These are phyloP conservation scores for Troides helena DNA, from an alignment of 2,888 invertebrate genomes.

Conservation along the genomic window DNA sequence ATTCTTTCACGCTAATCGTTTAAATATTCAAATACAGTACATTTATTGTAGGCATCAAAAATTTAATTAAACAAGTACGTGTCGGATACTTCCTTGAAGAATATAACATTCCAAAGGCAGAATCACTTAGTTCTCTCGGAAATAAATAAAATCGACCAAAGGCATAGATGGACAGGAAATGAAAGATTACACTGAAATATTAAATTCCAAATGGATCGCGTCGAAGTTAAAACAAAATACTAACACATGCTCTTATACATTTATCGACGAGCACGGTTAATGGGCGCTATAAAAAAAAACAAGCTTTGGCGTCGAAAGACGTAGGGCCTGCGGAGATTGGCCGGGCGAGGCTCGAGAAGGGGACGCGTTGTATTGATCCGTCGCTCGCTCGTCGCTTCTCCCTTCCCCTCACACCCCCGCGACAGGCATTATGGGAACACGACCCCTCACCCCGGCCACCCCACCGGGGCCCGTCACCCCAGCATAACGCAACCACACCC, in stretches of 20 bases:
- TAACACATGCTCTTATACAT: conserved; percentile 73
- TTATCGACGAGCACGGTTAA: conserved; percentile 74
- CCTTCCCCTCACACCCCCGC: conserved; percentile 46
- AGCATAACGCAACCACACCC: conserved; percentile 73
- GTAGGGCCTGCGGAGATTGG: conserved; percentile 76
- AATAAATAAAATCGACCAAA: not conserved
- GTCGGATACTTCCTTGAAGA: too few relatives aligned
- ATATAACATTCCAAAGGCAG: too few relatives aligned
- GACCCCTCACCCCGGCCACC: conserved; percentile 51
- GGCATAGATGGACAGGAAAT: conserved; percentile 33
- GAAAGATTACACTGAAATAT: conserved; percentile 37
- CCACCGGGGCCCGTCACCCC: conserved; percentile 55
- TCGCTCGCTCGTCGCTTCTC: conserved; percentile 39
- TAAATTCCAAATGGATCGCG: conserved; percentile 22
- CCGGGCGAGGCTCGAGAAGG: conserved; percentile 47
- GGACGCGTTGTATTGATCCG: conserved; percentile 52
- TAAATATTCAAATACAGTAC: too few relatives aligned
- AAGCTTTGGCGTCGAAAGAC: conserved; percentile 78
- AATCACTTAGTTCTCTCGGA: not conserved
- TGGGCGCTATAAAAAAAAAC: conserved; percentile 76
- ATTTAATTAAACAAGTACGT: too few relatives aligned
- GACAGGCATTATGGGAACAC: conserved; percentile 70
- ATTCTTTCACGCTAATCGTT: too few relatives aligned
- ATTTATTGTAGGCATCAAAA: too few relatives aligned
- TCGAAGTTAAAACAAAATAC: conserved; percentile 34